Evolutionary conservation across 2,888 invertebrate genomes (phyloP), one percentile per base, ranked within the genome.

Genomic region (Drosophila fungiperda): DNA sequence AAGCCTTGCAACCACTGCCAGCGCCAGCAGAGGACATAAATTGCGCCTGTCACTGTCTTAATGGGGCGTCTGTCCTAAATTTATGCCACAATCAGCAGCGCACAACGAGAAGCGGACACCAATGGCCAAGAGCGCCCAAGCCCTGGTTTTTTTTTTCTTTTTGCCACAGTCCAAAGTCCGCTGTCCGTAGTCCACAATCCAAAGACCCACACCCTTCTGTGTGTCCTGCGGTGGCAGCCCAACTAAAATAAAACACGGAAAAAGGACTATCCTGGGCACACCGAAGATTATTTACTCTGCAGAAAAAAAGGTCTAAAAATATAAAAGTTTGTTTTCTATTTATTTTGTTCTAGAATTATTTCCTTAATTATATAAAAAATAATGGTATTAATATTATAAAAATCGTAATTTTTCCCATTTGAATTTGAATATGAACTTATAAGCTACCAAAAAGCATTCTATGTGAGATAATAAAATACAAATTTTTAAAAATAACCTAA

Each of bases 31-130:
- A 85, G 79, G 90, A 70, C 78, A 86, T 91, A 91, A 92, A 91
- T 92, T 92, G 87, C 68, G 90, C 76, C 91, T 91, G 91, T 91
- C 91, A 92, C 83, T 91, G 82, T 82, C 90, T 91, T 91, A 91
- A 91, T 91, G 89, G 82, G 87, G 82, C 80, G 78, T 68, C 84
- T 85, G 91, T 88, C 91, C 90, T 82, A 83, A 90, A 90, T 90
- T 89, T 90, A 91, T 90, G 83, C 91, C 88, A 90, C 90, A 92
- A 92, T 87, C 91, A 87, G 89, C 89, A 89, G 80, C 76, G 15
- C 65, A 58, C 73, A 63, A 59, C 42, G 36, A 62, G 38, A 53
- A 63, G 38, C 40, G 68, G 26, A 58, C 45, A 45, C 29, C 65
- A 52, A 59, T 35, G 45, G 68, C 67, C 73, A 79, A 63, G 54